Evolutionary conservation across 2,797 vertebrate species (phyloP).

Genomic region (Enteromius unitaeniatus): DNA sequence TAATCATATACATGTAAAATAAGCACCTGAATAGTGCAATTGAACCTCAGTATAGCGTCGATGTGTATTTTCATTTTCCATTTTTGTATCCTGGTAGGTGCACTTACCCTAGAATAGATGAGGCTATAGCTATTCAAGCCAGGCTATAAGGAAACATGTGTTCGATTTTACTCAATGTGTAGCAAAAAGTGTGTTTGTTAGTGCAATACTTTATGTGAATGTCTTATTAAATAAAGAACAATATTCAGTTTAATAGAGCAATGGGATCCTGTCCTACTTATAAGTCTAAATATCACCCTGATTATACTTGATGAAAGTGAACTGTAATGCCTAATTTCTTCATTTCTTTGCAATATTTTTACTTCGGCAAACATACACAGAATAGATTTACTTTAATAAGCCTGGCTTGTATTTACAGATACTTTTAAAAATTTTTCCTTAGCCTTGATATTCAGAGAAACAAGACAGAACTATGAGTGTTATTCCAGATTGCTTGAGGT

Average conservation of each 20-base stretch:
- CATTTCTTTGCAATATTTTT: not conserved
- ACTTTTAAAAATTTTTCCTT: not conserved
- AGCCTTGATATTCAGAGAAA: not conserved
- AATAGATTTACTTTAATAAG: not conserved
- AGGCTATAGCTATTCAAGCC: not conserved
- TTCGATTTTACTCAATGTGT: not conserved
- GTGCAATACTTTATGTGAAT: not conserved
- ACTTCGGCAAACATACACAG: not conserved
- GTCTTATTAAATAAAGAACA: not conserved
- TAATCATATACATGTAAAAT: slow-evolving; percentile 16
- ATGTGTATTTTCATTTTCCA: not conserved
- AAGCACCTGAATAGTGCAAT: not conserved
- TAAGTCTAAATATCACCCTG: not conserved
- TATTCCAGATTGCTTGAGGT: not conserved
- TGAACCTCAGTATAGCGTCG: not conserved
- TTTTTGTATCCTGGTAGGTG: not conserved
- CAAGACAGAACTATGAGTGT: not conserved
- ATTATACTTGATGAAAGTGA: not conserved
- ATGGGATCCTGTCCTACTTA: not conserved
- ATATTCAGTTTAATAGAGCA: not conserved
- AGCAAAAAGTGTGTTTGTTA: not conserved
- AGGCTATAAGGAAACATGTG: not conserved
- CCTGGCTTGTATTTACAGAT: not conserved
- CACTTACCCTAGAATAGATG: not conserved
- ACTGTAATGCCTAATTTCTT: not conserved